Evolutionary conservation across 2,113 vertebrate genomes (phyloP).

Genomic region (Theristicus caerulescens): DNA sequence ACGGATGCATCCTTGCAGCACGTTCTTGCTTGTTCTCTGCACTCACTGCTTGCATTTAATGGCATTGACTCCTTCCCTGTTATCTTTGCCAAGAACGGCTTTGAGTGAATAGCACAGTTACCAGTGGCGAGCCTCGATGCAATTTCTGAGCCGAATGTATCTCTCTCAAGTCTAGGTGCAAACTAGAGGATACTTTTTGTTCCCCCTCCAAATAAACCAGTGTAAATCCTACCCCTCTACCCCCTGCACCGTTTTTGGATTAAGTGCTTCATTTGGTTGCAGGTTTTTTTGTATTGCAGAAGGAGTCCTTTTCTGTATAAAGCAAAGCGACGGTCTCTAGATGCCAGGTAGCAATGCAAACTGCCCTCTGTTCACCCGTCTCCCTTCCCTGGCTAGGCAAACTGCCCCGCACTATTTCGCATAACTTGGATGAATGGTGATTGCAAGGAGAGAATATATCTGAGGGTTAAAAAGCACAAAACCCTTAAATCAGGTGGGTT

Average conservation of each 20-base stretch:
- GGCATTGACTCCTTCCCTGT: not conserved
- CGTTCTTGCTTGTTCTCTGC: not conserved
- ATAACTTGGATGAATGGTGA: not conserved
- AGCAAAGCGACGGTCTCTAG: rapidly evolving
- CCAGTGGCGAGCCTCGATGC: not conserved
- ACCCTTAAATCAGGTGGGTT: not conserved
- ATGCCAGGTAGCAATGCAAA: not conserved
- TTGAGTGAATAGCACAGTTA: not conserved
- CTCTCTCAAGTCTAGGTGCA: not conserved
- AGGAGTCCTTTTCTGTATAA: not conserved
- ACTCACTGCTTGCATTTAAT: not conserved
- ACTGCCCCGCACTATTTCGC: not conserved
- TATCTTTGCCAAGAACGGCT: slow-evolving; percentile 1
- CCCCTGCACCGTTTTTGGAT: not conserved
- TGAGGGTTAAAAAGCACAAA: not conserved
- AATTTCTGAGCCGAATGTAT: not conserved
- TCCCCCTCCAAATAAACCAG: not conserved
- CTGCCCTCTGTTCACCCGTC: not conserved
- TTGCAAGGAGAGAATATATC: not conserved
- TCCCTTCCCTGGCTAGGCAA: not conserved
- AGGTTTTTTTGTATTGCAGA: not conserved
- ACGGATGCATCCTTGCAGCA: not conserved
- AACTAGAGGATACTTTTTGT: not conserved
- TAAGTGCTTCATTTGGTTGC: not conserved
- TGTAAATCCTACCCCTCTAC: not conserved